Evolutionary conservation across 2,888 invertebrate genomes (phyloP).

Genomic region (Ctena decussata): DNA sequence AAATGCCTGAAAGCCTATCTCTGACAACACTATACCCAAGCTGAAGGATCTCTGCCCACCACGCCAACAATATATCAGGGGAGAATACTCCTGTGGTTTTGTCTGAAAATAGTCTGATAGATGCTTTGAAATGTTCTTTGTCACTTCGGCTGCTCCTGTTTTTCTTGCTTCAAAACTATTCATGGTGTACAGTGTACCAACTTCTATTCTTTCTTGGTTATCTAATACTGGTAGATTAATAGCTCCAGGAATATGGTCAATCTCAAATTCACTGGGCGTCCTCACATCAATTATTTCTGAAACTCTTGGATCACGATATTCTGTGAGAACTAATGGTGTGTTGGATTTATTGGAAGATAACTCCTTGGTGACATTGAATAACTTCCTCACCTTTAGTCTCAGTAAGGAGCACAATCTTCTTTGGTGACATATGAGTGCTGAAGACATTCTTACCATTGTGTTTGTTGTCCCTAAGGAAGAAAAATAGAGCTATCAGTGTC

Average conservation of each 20-base stretch:
- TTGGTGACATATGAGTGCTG: too few species aligned
- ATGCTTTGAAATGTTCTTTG: constrained; percentile 67
- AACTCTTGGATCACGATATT: constrained; percentile 40
- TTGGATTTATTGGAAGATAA: background rate
- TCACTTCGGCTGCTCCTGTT: constrained; percentile 68
- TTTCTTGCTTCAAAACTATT: constrained; percentile 70
- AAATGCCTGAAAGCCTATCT: constrained; percentile 71
- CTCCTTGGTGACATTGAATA: background rate
- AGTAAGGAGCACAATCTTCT: too few species aligned
- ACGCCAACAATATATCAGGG: constrained; percentile 74
- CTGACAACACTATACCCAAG: constrained; percentile 68
- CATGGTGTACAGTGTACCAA: constrained; percentile 66
- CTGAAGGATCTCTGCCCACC: constrained; percentile 77
- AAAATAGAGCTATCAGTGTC: too few species aligned
- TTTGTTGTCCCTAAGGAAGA: too few species aligned
- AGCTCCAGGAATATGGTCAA: constrained; percentile 76
- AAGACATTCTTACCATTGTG: too few species aligned
- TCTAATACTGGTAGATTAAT: constrained; percentile 72
- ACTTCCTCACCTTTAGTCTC: background rate
- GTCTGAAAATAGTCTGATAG: constrained; percentile 64
- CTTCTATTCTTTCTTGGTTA: constrained; percentile 60
- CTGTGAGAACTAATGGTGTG: constrained; percentile 23
- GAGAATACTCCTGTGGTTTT: constrained; percentile 65
- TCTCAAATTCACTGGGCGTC: constrained; percentile 69
- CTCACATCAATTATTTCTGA: constrained; percentile 74